Evolutionary conservation across 1,140 invertebrate genomes (phyloP), one percentile per base, ranked within the genome.

Genomic region (Nomia melanderi): DNA sequence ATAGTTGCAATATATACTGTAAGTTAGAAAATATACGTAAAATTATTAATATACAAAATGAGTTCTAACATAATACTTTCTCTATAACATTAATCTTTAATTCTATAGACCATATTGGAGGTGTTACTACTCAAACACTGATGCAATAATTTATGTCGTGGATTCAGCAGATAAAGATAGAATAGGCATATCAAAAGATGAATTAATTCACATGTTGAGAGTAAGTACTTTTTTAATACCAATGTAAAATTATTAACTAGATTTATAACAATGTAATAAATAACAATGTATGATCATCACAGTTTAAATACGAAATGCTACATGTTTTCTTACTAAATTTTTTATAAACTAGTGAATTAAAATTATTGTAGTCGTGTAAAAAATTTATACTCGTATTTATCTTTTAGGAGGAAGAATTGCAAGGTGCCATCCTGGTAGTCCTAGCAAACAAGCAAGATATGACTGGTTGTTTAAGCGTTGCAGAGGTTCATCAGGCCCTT

Each of bases 371-470:
- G 25, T 12, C 29, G 8, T 53, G n/a, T 63, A 72, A 67, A 39
- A 33, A 54, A 70, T 31, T 27, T 57, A 65, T 75, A 27, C 39
- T 75, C 66, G 17, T 59, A 44, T 3, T 17, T 77, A 67, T 77
- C 79, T 89, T n/a, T 50, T 87, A 98, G 96, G 99, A 99, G 93
- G 99, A 99, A 90, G 99, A 99, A 91, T 92, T 99, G 87, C 96
- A 97, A 87, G 97, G 97, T 83, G 97, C 98, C 67, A 96, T 99
- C 87, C 93, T 99, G 75, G 97, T 99, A 41, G 98, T 99, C 47
- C 93, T 99, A 87, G 99, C 99, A n/a, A 99, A 99, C 91, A 99
- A 99, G 93, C 99, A 99, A 92, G 99, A 99, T 90, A 98, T 99
- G 94, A 96, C 98, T 66, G 98, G 98, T 36, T 98, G 98, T 88